phyloP scores from a whole-genome alignment of 1,140 invertebrate species.

The Trissolcus basalis region DNA sequence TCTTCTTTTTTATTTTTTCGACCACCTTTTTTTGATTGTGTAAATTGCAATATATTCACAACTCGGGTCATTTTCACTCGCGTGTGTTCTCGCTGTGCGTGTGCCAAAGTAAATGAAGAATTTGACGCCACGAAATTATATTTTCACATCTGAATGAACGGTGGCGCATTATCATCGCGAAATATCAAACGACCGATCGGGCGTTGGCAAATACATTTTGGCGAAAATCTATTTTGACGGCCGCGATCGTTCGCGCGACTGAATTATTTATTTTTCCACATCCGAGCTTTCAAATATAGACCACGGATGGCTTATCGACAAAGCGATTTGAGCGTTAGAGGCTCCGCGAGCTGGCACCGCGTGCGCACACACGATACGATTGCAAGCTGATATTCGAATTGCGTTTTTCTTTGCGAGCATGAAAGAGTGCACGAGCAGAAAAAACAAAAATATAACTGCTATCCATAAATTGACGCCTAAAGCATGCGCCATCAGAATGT shows the following conservation, averaged over 20 bases:
- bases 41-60: too few relatives aligned
- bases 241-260: constrained; percentile 48
- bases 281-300: constrained; percentile 50
- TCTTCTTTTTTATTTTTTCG: too few relatives aligned
- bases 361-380: constrained; percentile 34
- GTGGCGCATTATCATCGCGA: constrained; percentile 34
- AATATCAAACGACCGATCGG: constrained; percentile 37
- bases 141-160: constrained; percentile 36
- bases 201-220: constrained; percentile 37
- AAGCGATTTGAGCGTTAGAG: constrained; percentile 53
- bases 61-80: constrained; percentile 2
- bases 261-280: constrained; percentile 59
- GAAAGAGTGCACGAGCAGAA: constrained; percentile 2
- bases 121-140: constrained; percentile 39
- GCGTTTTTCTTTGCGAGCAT: constrained; percentile 36
- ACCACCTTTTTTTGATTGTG: too few relatives aligned
- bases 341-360: constrained; percentile 30
- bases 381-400: constrained; percentile 41
- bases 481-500: constrained; percentile 33
- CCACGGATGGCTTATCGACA: constrained; percentile 49
- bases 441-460: constrained; percentile 8
- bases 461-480: constrained; percentile 34
- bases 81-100: background rate
- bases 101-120: constrained; percentile 41
- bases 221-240: constrained; percentile 44